A percentile compares a stretch with the other conserved stretches of the same genome.
Evolutionary conservation across 1,140 invertebrate species (phyloP).

Genomic region (Maconellicoccus hirsutus): DNA sequence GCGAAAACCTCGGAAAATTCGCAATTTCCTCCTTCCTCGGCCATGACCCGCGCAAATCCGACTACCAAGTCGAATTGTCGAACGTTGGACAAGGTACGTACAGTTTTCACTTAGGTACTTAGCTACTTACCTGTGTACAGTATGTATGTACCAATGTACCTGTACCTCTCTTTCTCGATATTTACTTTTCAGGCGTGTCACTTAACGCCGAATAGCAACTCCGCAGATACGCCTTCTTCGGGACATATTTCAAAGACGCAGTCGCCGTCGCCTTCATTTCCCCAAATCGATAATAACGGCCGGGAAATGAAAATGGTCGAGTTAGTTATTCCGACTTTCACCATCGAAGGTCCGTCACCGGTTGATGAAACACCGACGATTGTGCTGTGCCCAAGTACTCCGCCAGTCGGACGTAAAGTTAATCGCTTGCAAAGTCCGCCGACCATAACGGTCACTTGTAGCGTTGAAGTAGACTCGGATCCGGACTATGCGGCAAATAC

Average conservation of each 20-base stretch:
- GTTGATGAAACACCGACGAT: slow-evolving; percentile 34
- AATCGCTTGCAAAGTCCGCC: slow-evolving; percentile 39
- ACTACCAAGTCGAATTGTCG: neutral
- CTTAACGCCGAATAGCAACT: too few species aligned
- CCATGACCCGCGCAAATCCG: neutral
- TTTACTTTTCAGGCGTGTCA: too few species aligned
- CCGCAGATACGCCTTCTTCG: too few species aligned
- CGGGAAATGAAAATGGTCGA: neutral
- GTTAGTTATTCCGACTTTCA: slow-evolving; percentile 45
- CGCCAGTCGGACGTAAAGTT: slow-evolving; percentile 38
- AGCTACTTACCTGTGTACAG: too few species aligned
- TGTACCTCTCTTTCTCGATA: too few species aligned
- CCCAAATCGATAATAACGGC: too few species aligned
- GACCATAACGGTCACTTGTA: slow-evolving; percentile 58
- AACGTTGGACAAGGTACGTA: neutral
- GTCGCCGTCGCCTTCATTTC: too few species aligned
- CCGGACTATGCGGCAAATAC: slow-evolving; percentile 31
- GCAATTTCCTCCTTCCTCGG: neutral
- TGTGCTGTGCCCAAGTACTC: slow-evolving; percentile 41
- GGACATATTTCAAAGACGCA: too few species aligned
- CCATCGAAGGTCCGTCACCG: slow-evolving; percentile 48
- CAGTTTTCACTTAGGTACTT: too few species aligned
- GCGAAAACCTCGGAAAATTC: neutral
- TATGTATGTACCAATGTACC: too few species aligned
- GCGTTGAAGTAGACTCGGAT: slow-evolving; percentile 60